Evolutionary conservation across 2,797 vertebrate species (phyloP), one percentile per base, ranked within the genome.

Genomic region (Gallirallus australis): DNA sequence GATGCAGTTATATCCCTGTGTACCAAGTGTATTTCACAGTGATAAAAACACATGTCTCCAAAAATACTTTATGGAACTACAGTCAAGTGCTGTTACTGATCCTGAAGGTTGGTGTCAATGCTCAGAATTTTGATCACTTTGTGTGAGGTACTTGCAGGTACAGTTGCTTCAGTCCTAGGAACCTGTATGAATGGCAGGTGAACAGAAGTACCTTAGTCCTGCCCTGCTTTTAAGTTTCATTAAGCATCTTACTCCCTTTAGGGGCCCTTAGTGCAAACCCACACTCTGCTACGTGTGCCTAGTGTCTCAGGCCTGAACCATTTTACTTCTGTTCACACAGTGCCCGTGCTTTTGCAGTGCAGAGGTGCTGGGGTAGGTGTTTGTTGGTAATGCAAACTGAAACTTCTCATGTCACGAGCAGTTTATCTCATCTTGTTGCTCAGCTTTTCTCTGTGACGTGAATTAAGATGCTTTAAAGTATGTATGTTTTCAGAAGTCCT

Each of bases 241-340:
- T 76, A 60, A 86, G 77, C 48, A 45, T 47, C 61, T 28, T 24
- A 12, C 48, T 80, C 28, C 47, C n/a, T 57, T 39, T 28, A 2
- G 7, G 30, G 23, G 4, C 23, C 45, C 17, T 70, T 35, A 61
- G 35, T 84, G 68, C 33, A 17, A 37, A 19, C 5, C 52, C 42
- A 25, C 33, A 12, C 52, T 80, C 71, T 25, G 54, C 82, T 65
- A 6, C 1, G 0, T 12, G 28, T 42, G 8, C 7, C 2, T 27
- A 53, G 59, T 11, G 0, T 42, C 63, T 78, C 39, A 18, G 52
- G 37, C 47, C 53, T 68, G 56, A 71, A 31, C 39, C 23, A 2
- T 70, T 80, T 30, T 4, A 12, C 69, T 57, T 79, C 27, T 40
- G n/a, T 40, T 60, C 66, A 21, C 2, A 0, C 7, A 1, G 6